Evolutionary conservation across 2,797 vertebrate genomes (phyloP).

Genomic region (Limnodromus scolopaceus): DNA sequence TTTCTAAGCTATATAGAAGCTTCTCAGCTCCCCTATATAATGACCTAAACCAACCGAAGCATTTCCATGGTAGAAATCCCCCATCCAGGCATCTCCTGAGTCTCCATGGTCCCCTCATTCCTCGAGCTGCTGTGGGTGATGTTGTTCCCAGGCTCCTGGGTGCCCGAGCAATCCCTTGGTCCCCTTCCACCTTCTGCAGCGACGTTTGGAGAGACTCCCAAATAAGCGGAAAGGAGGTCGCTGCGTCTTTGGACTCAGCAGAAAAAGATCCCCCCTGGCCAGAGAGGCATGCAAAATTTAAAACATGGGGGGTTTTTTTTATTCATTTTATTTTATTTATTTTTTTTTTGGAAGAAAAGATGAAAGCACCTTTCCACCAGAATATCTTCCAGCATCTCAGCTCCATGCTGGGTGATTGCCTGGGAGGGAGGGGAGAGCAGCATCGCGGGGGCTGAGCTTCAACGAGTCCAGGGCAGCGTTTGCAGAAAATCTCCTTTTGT

Average conservation of each 20-base stretch:
- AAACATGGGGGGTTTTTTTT: neutral
- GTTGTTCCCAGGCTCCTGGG: neutral
- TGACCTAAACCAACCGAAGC: too few species aligned
- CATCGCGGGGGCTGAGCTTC: too few species aligned
- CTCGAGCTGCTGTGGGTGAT: neutral
- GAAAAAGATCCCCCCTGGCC: neutral
- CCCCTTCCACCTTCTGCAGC: neutral
- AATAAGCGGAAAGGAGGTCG: neutral
- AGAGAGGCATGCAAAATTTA: neutral
- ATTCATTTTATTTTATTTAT: neutral
- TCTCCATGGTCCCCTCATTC: accelerated
- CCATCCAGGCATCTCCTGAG: accelerated
- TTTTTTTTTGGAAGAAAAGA: neutral
- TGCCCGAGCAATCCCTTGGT: neutral
- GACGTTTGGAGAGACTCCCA: neutral
- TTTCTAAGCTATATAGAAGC: too few species aligned
- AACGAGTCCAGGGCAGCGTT: neutral
- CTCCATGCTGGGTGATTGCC: neutral
- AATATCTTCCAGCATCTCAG: neutral
- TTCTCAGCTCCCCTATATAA: too few species aligned
- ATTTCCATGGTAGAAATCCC: accelerated
- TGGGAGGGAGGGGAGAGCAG: neutral
- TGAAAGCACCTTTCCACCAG: neutral
- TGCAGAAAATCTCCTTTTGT: neutral
- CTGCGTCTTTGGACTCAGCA: neutral